These are phyloP conservation scores for Merluccius polli DNA, from an alignment of 2,797 vertebrate genomes.

Conservation along the genomic window DNA sequence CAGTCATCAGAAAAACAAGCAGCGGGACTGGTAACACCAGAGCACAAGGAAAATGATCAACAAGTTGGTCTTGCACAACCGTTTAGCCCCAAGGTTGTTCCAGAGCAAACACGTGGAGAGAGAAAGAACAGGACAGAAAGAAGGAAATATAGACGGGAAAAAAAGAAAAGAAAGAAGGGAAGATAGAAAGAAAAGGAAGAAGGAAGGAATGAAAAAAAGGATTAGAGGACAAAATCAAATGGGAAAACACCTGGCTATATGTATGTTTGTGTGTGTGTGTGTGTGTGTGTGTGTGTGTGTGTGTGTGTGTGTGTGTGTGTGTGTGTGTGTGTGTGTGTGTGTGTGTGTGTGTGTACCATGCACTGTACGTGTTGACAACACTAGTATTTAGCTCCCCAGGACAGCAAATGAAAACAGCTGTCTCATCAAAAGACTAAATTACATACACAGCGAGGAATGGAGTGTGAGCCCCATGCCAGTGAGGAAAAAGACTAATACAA, in stretches of 20 bases:
- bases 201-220: background rate
- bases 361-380: background rate
- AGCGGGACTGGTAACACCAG: background rate
- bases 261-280: too few species aligned
- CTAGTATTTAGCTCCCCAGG: background rate
- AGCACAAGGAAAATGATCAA: constrained; percentile 6
- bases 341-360: too few species aligned
- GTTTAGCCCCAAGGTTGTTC: constrained; percentile 41
- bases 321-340: too few species aligned
- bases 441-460: background rate
- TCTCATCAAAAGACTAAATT: background rate
- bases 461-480: background rate
- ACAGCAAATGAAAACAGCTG: background rate
- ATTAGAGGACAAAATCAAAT: background rate
- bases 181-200: background rate
- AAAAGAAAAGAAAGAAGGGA: background rate
- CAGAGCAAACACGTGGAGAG: background rate
- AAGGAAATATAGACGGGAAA: background rate
- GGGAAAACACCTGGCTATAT: background rate
- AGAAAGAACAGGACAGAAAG: background rate
- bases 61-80: constrained; percentile 34
- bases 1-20: background rate
- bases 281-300: too few species aligned
- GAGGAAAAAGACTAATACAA: background rate
- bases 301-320: too few species aligned